phyloP scores from a whole-genome alignment of 2,888 invertebrate species.

The Drosophila buzzatii region DNA sequence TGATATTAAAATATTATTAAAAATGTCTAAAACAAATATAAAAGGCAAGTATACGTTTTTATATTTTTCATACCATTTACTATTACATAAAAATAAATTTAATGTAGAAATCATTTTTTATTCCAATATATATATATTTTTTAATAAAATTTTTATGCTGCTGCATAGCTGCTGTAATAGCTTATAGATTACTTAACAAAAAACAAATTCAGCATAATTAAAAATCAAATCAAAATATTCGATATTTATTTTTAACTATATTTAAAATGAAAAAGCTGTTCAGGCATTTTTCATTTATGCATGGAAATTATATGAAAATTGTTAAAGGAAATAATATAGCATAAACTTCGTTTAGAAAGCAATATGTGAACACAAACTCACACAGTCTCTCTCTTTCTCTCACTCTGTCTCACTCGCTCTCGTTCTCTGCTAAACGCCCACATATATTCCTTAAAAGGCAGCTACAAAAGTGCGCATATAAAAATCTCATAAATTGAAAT shows the following conservation, averaged over 20 bases:
- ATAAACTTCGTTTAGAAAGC: constrained; percentile 45
- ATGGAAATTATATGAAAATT: constrained; percentile 3
- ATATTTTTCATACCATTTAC: too few relatives aligned
- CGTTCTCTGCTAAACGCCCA: not conserved
- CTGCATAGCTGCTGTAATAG: too few relatives aligned
- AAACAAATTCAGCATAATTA: not conserved
- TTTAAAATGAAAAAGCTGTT: not conserved
- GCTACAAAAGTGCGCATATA: constrained; percentile 72
- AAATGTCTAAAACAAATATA: too few relatives aligned
- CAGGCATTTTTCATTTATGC: not conserved
- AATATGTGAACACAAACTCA: constrained; percentile 35
- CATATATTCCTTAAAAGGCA: constrained; percentile 17
- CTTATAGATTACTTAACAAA: too few relatives aligned
- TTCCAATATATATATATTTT: too few relatives aligned
- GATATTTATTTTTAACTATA: not conserved
- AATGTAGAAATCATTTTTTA: too few relatives aligned
- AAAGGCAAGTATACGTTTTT: too few relatives aligned
- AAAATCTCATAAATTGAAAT: constrained; percentile 80
- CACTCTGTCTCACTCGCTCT: not conserved
- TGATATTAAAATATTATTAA: too few relatives aligned
- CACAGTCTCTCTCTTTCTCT: not conserved
- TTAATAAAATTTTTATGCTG: too few relatives aligned
- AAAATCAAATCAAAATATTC: not conserved
- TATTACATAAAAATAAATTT: too few relatives aligned
- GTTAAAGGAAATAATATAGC: constrained; percentile 17